phyloP scores from a whole-genome alignment of 2,113 vertebrate species.

The Rynchops niger region DNA sequence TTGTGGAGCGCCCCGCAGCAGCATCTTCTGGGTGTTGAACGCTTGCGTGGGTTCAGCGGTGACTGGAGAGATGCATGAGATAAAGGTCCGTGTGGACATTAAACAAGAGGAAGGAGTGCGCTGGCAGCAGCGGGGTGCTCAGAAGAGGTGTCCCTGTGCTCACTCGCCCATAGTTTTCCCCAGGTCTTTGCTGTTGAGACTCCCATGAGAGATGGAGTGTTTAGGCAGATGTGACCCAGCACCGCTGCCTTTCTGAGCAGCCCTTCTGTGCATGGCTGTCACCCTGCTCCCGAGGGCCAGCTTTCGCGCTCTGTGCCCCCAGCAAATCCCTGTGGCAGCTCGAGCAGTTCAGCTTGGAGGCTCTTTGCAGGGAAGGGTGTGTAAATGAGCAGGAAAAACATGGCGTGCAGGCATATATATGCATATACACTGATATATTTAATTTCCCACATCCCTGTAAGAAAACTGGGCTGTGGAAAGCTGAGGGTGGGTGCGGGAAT shows the following conservation, averaged over 20 bases:
- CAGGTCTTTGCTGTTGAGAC: not conserved
- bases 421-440: not conserved
- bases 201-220: not conserved
- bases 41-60: not conserved
- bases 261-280: not conserved
- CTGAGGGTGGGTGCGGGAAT: not conserved
- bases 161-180: accelerated
- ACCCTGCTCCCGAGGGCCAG: not conserved
- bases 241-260: not conserved
- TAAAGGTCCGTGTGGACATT: accelerated
- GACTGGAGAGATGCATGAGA: not conserved
- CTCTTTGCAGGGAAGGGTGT: not conserved
- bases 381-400: not conserved
- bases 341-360: not conserved
- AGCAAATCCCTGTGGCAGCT: not conserved
- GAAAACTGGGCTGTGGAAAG: not conserved
- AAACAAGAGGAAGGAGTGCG: not conserved
- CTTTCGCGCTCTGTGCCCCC: accelerated
- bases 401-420: not conserved
- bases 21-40: not conserved
- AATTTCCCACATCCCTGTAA: not conserved
- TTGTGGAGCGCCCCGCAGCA: not conserved
- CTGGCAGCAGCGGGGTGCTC: not conserved
- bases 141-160: not conserved
- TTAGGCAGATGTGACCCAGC: not conserved